A percentile compares a stretch with the other conserved stretches of the same genome.
Conservation (phyloP, 2,113 vertebrate genomes). For the Pelecanoides urinatrix region DNA sequence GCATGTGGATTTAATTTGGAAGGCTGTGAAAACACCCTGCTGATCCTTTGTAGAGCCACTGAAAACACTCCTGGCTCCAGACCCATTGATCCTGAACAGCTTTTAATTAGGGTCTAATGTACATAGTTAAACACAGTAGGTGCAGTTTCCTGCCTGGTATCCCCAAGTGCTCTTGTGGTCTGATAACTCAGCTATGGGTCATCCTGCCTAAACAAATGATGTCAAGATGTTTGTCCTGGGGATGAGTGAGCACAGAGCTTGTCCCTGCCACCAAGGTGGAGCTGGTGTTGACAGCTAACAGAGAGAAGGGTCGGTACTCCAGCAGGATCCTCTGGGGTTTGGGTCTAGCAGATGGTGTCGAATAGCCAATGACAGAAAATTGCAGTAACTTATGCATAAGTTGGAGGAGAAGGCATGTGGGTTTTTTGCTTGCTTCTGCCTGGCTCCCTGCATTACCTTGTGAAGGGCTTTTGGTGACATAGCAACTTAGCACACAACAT, state of each 20-base stretch:
- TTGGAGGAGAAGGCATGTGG: neutral
- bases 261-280: neutral
- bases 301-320: neutral
- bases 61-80: neutral
- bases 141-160: neutral
- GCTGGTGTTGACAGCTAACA: neutral
- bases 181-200: neutral
- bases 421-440: neutral
- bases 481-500: too few species aligned
- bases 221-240: neutral
- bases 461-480: neutral
- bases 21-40: neutral
- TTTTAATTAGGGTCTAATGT: neutral
- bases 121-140: neutral
- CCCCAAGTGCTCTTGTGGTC: neutral
- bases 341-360: neutral
- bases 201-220: rapidly evolving
- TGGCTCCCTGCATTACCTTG: neutral
- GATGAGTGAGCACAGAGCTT: neutral
- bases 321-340: neutral
- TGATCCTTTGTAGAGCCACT: neutral
- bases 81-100: neutral
- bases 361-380: neutral
- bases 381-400: rapidly evolving
- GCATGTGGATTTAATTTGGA: neutral